Evolutionary conservation across 2,113 vertebrate species (phyloP), one percentile per base, ranked within the genome.

Genomic region (Sceloporus tristichus): DNA sequence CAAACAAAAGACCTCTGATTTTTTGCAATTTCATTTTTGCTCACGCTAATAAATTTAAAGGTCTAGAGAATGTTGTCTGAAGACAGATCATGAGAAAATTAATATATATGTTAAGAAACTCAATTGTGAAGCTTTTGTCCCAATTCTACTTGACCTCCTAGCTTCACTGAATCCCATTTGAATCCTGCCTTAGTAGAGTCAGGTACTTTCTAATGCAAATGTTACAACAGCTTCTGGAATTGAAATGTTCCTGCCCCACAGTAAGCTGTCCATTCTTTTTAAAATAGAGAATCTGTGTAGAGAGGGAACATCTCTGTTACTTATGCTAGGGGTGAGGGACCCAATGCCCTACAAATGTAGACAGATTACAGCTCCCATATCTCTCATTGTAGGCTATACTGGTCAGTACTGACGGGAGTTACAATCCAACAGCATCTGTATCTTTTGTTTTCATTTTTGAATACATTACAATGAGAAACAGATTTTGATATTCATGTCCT

Each of bases 401-500:
- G 66, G 21, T 7, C 18, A 68, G 19, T 21, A 4, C 66, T 68
- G 66, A 68, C 25, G 23, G 66, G 21, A 68, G 66, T 9, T 68
- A 16, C 21, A 25, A 16, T 25, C 66, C 25, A 27, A 27, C 21
- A 25, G 66, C 21, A 7, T 68, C 7, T 23, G 4, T 27, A 68
- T 25, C 4, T 23, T 68, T 5, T 68, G 66, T 27, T 84, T 84
- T 84, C 18, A 56, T 21, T 84, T 91, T 92, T 56, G 78, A 38
- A 70, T 42, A 59, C 59, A n/a, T 40, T 73, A 18, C 42, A 9
- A 80, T 18, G 7, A 87, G 66, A 74, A 71, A 79, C 54, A 2
- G 2, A n/a, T 38, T 25, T 79, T 78, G 3, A 19, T n/a, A 21
- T 73, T 73, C 9, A 11, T 65, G 56, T 62, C 9, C 66, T 65